Conservation (phyloP, 2,797 vertebrate species). For the Premnoplex brunnescens region DNA sequence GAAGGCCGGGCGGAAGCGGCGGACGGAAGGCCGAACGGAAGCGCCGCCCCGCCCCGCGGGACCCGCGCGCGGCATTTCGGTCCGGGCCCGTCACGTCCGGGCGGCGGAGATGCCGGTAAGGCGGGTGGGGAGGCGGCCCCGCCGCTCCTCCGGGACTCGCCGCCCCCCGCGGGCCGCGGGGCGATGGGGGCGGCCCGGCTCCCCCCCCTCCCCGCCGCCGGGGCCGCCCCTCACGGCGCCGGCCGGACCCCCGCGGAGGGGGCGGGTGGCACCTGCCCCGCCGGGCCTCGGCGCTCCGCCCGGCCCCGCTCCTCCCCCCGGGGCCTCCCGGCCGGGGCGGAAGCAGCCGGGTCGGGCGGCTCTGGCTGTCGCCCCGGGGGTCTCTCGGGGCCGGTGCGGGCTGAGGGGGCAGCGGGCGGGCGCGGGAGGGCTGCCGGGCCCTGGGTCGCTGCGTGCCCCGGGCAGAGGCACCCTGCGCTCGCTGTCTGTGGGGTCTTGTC, state of each 20-base stretch:
- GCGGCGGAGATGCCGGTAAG: constrained; percentile 69
- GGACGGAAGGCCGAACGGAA: too few relatives aligned
- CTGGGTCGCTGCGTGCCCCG: fast-evolving
- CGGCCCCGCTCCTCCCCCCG: background rate
- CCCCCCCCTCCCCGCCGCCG: too few relatives aligned
- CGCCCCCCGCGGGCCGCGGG: background rate
- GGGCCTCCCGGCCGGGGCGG: background rate
- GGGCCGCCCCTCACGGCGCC: too few relatives aligned
- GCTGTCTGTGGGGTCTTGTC: fast-evolving
- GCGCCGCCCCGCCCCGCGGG: background rate
- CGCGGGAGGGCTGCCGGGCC: fast-evolving
- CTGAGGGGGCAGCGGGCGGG: background rate
- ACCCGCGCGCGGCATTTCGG: background rate
- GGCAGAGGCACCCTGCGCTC: background rate
- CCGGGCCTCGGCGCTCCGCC: background rate
- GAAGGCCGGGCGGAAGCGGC: too few relatives aligned
- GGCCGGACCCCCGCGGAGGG: too few relatives aligned
- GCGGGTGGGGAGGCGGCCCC: background rate
- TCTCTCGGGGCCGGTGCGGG: background rate
- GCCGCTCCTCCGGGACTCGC: background rate
- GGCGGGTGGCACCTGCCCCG: background rate
- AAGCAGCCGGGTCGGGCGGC: background rate
- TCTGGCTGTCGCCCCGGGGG: background rate
- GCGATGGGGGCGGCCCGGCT: too few relatives aligned
- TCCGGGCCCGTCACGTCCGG: constrained; percentile 32